Conservation (phyloP, 2,888 invertebrate genomes). For the Xestia rhomboidea region DNA sequence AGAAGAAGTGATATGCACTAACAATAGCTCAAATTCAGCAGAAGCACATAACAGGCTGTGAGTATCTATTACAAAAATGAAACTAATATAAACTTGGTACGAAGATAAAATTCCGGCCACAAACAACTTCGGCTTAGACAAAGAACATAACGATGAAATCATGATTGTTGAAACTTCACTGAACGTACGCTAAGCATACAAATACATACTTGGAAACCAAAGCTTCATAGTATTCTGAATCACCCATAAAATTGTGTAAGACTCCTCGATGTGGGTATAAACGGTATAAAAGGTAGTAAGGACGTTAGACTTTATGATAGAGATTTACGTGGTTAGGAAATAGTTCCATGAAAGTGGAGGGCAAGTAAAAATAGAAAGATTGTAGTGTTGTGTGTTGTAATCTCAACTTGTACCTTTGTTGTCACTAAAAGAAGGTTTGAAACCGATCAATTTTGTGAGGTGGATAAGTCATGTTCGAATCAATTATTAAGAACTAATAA, state of each 20-base stretch:
- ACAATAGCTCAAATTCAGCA: background rate
- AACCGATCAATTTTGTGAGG: background rate
- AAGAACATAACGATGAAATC: background rate
- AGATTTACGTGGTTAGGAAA: constrained; percentile 12
- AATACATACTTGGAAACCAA: background rate
- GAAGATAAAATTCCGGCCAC: too few species aligned
- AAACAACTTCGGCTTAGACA: background rate
- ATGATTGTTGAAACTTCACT: constrained; percentile 1
- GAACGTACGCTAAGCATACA: background rate
- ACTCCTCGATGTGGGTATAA: constrained; percentile 3
- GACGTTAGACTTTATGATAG: constrained; percentile 33
- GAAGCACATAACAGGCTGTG: background rate
- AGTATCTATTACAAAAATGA: background rate
- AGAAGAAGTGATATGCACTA: background rate
- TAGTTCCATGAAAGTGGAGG: background rate
- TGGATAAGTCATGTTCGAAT: background rate
- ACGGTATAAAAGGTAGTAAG: constrained; percentile 4
- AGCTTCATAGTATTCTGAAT: constrained; percentile 18
- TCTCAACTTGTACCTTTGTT: background rate
- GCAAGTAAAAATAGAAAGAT: constrained; percentile 19
- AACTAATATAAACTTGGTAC: background rate
- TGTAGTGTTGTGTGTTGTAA: background rate
- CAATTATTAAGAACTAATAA: background rate
- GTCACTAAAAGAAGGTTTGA: background rate
- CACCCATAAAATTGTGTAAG: constrained; percentile 30